Base-by-base conservation (phyloP, 2,797 vertebrate genomes). In the Xyrichtys novacula region DNA sequence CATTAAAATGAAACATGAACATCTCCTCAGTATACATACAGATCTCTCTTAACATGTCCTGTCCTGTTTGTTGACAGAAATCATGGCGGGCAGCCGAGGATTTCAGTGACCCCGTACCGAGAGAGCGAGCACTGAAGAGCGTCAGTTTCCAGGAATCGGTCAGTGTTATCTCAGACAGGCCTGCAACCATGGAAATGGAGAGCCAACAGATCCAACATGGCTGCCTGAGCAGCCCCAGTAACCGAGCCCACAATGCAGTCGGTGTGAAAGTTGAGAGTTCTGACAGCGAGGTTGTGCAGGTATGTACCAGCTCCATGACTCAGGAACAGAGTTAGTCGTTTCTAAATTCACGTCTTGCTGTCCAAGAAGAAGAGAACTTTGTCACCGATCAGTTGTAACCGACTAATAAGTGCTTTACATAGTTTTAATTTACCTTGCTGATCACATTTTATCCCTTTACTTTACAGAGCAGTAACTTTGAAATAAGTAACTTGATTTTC, bases 111-210 rank as follows among this genome's bases (percentile, higher is more conserved):
- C 81, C 96, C 10, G 2, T 3, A 69, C 96, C 90, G 44, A 93
- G 83, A 86, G 92, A 94, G 81, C 93, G 90, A 92, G 92, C 93
- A 80, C 85, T 87, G 81, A 94, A 94, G 86, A 93, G 94, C 84
- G 96, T 96, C 91, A 95, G 93, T 86, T 94, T 94, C 89, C 91
- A 94, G 84, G 95, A 96, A 78, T 90, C 96, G 31, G 90, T 95
- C 78, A 90, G 92, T 86, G 79, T 94, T 64, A 94, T 95, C 88
- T 80, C 94, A 67, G 84, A 89, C 85, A 90, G 88, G 49, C 91
- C 93, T 71, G 87, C 89, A 80, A 93, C 88, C 81, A 98, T 99
- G 97, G 98, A 99, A 86, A 89, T 97, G 79, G 96, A 96, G 86
- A 93, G 93, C 88, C 95, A 95, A 89, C 71, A 96, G 87, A 95